These are phyloP conservation scores for Sterna hirundo DNA, from an alignment of 2,113 vertebrate genomes.

Conservation along the genomic window DNA sequence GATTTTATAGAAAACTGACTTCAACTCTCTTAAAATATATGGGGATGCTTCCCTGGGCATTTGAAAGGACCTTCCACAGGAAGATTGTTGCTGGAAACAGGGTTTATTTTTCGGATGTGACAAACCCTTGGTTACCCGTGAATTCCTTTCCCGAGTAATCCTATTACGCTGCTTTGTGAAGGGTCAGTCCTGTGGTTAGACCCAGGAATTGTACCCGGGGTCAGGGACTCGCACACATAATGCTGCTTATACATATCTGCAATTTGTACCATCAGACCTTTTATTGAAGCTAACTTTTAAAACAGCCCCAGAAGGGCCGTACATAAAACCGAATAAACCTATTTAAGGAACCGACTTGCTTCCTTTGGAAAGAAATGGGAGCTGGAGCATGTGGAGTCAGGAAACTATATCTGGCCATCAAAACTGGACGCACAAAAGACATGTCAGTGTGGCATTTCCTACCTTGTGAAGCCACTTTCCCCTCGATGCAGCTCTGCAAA, in stretches of 20 bases:
- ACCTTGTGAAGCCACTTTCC: conserved; percentile 25
- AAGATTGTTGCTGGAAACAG: not conserved
- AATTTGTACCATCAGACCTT: not conserved
- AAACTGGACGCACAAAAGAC: not conserved
- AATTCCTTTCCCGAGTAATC: not conserved
- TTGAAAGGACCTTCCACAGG: not conserved
- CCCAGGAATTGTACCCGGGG: not conserved
- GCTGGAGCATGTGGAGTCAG: conserved; percentile 8
- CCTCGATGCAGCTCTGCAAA: not conserved
- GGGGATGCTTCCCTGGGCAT: not conserved
- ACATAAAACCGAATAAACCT: conserved; percentile 11
- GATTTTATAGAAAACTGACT: not conserved
- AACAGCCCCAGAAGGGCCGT: not conserved
- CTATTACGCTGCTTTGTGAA: not conserved
- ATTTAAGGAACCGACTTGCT: not conserved
- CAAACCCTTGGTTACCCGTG: not conserved
- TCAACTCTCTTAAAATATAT: not conserved
- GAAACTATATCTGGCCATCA: not conserved
- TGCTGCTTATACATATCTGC: not conserved
- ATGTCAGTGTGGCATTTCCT: conserved; percentile 17
- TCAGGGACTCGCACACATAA: fast-evolving
- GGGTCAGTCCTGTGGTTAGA: not conserved
- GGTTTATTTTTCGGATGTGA: not conserved
- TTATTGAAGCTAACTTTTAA: not conserved
- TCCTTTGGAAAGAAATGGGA: conserved; percentile 35